These are phyloP conservation scores for Penaeus vannamei DNA, from an alignment of 1,140 invertebrate species.

Conservation along the genomic window DNA sequence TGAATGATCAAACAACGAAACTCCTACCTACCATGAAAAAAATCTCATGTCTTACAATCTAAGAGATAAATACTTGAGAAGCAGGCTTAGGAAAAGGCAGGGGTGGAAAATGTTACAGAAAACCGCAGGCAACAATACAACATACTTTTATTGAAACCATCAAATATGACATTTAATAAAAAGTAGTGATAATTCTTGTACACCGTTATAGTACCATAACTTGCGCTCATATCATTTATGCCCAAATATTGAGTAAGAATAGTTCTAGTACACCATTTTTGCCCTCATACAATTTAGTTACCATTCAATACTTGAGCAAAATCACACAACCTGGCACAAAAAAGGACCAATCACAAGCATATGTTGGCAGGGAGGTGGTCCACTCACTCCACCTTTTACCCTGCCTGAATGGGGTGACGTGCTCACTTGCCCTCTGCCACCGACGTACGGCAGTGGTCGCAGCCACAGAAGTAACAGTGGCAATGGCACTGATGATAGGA, in stretches of 20 bases:
- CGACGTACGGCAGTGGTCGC: constrained; percentile 6
- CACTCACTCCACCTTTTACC: constrained; percentile 27
- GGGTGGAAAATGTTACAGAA: constrained; percentile 62
- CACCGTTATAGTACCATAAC: constrained; percentile 60
- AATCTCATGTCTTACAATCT: constrained; percentile 45
- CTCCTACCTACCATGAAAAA: constrained; percentile 55
- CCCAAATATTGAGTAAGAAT: constrained; percentile 59
- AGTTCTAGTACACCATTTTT: constrained; percentile 50
- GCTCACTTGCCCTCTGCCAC: constrained; percentile 43
- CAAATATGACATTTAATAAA: constrained; percentile 65
- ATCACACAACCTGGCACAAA: constrained; percentile 64
- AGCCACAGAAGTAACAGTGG: constrained; percentile 41
- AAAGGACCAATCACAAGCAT: constrained; percentile 57
- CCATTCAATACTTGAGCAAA: constrained; percentile 63
- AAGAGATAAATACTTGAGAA: constrained; percentile 62
- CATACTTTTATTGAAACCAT: constrained; percentile 61
- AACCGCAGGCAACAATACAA: constrained; percentile 63
- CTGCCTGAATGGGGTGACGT: constrained; percentile 52
- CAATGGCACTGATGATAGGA: constrained; percentile 48
- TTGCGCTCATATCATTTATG: constrained; percentile 60
- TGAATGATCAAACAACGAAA: constrained; percentile 61
- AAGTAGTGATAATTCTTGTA: constrained; percentile 62
- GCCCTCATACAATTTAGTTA: constrained; percentile 46
- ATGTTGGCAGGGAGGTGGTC: constrained; percentile 44
- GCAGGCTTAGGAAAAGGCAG: constrained; percentile 65